phyloP scores from a whole-genome alignment of 2,888 invertebrate genomes.

The Volucella inanis region DNA sequence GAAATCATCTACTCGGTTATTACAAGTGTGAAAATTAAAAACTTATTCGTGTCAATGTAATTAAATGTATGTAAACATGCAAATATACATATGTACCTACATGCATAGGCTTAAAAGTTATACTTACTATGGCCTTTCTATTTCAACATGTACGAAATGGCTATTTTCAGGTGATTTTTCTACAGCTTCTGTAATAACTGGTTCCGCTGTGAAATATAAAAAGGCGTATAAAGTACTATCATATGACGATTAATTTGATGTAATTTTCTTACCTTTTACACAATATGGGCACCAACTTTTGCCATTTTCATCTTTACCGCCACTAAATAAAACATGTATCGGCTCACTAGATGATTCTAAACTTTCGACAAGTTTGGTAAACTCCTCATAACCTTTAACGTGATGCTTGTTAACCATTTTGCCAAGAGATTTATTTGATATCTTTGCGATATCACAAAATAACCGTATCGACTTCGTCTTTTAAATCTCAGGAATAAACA shows the following conservation, averaged over 20 bases:
- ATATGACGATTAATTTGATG: slow-evolving; percentile 24
- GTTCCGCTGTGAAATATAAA: slow-evolving; percentile 86
- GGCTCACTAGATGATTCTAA: slow-evolving; percentile 80
- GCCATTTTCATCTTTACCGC: slow-evolving; percentile 84
- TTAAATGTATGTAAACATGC: no score
- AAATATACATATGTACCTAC: background rate
- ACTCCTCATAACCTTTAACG: slow-evolving; percentile 82
- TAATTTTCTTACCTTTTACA: slow-evolving; percentile 86
- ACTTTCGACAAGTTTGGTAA: slow-evolving; percentile 81
- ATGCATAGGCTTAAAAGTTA: background rate
- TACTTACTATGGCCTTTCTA: slow-evolving; percentile 89
- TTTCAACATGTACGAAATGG: slow-evolving; percentile 90
- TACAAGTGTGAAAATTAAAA: no score
- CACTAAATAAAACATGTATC: slow-evolving; percentile 82
- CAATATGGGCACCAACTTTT: slow-evolving; percentile 96
- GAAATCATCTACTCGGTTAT: no score
- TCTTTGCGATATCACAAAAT: slow-evolving; percentile 69
- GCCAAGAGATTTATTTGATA: slow-evolving; percentile 40
- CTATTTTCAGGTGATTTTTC: slow-evolving; percentile 85
- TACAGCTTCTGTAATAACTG: slow-evolving; percentile 89
- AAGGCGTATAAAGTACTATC: background rate
- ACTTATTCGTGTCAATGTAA: no score
- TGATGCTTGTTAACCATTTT: slow-evolving; percentile 83
- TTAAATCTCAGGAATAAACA: background rate
- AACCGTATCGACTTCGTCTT: slow-evolving; percentile 65